These are phyloP conservation scores for Uria lomvia DNA, from an alignment of 2,113 vertebrate species.

Conservation along the genomic window DNA sequence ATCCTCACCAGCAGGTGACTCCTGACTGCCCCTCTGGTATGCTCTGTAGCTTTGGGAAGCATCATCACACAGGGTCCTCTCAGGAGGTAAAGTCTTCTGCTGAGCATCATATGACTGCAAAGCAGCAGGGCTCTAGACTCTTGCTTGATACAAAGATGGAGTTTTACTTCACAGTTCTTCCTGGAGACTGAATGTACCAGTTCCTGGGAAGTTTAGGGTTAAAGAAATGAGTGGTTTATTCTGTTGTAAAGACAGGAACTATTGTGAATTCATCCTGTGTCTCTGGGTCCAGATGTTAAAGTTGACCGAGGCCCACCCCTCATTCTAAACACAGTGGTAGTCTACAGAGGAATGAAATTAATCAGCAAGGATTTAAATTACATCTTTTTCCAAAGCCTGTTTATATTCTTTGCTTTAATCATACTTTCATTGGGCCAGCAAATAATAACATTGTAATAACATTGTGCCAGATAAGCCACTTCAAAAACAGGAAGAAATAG, in stretches of 20 bases:
- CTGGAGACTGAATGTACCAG: not conserved
- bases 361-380: constrained; percentile 35
- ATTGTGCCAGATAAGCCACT: constrained; percentile 29
- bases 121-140: not conserved
- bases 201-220: not conserved
- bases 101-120: not conserved
- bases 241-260: not conserved
- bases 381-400: not conserved
- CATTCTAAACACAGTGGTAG: not conserved
- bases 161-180: not conserved
- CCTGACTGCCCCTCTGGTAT: not conserved
- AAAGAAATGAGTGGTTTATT: not conserved
- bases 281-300: not conserved
- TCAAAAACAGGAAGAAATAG: constrained; percentile 48
- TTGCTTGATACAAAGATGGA: not conserved
- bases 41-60: not conserved
- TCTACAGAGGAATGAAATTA: constrained; percentile 18
- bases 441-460: constrained; percentile 21
- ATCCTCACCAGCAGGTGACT: not conserved
- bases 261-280: not conserved
- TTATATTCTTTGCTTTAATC: not conserved
- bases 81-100: not conserved
- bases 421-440: not conserved
- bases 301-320: not conserved
- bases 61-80: not conserved